phyloP scores from a whole-genome alignment of 2,113 vertebrate genomes.

The Sus scrofa region T2T-Sscrofa CM000819.6:99407001-99407500 shows the following conservation, averaged over 20 bases:
- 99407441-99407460: background rate
- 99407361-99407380: background rate
- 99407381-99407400: conserved; percentile 8
- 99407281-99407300: background rate
- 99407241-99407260: background rate
- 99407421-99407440: background rate
- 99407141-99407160: background rate
- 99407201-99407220: background rate
- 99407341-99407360: background rate
- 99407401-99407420: background rate
- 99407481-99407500: background rate
- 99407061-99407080: background rate
- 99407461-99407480: background rate
- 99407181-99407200: background rate
- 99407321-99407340: background rate
- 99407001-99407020: background rate
- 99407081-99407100: background rate
- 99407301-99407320: background rate
- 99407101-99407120: background rate
- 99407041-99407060: conserved; percentile 12
- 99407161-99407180: background rate
- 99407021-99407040: background rate
- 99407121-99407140: background rate
- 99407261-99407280: conserved; percentile 6
- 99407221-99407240: background rate